Percentiles rank a stretch among this genome's conserved stretches.
phyloP scores from a whole-genome alignment of 2,113 vertebrate species.

The Chelonoidis abingdonii region DNA sequence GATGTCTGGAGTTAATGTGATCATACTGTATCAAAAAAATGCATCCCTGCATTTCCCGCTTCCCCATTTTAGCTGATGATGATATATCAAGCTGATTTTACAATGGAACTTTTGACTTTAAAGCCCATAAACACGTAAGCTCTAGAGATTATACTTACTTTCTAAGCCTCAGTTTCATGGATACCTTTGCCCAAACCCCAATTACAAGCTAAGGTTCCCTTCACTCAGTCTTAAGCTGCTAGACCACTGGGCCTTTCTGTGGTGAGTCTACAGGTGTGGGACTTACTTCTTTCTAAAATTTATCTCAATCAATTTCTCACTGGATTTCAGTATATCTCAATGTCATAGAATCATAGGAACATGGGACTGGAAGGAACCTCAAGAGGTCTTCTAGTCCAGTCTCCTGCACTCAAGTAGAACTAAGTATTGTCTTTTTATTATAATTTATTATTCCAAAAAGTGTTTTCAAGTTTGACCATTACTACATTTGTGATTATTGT shows the following conservation, averaged over 20 bases:
- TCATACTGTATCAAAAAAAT: neutral
- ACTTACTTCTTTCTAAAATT: neutral
- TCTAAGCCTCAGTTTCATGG: neutral
- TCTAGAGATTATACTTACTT: neutral
- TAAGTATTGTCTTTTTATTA: neutral
- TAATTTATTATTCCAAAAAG: neutral
- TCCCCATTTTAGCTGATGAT: fast-evolving
- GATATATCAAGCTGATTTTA: neutral
- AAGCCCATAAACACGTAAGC: neutral
- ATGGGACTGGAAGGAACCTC: no score
- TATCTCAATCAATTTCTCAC: neutral
- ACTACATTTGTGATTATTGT: neutral
- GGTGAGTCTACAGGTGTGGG: neutral
- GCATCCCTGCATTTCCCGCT: fast-evolving
- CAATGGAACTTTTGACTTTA: neutral
- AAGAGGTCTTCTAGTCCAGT: no score
- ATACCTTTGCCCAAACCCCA: neutral
- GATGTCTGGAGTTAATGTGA: neutral
- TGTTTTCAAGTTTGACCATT: neutral
- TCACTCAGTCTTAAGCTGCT: neutral
- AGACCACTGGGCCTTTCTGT: neutral
- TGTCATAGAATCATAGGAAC: neutral
- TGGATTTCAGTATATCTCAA: neutral
- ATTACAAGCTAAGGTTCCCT: neutral
- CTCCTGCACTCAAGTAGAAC: no score